These are phyloP conservation scores for honey bee (Apis mellifera) DNA, from an alignment of 1,140 invertebrate genomes.

Conservation along the genomic window Amel_HAv3.1 CM009931.2:18065001-18065500, in stretches of 20 bases:
- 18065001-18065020: background rate
- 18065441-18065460: too few species aligned
- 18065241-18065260: background rate
- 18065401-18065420: background rate
- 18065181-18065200: background rate
- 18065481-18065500: too few species aligned
- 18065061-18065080: slow-evolving; percentile 30
- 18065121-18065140: slow-evolving; percentile 21
- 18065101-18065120: slow-evolving; percentile 15
- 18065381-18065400: background rate
- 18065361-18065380: background rate
- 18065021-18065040: slow-evolving; percentile 20
- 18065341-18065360: background rate
- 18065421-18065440: background rate
- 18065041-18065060: slow-evolving; percentile 35
- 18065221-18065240: background rate
- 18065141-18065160: slow-evolving; percentile 15
- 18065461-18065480: too few species aligned
- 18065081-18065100: slow-evolving; percentile 2
- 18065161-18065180: slow-evolving; percentile 22
- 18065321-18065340: background rate
- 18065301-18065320: background rate
- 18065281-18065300: too few species aligned
- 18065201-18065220: background rate
- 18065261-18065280: background rate